These are phyloP conservation scores for Poliocrania exsul DNA, from an alignment of 2,797 vertebrate genomes.

Conservation along the genomic window DNA sequence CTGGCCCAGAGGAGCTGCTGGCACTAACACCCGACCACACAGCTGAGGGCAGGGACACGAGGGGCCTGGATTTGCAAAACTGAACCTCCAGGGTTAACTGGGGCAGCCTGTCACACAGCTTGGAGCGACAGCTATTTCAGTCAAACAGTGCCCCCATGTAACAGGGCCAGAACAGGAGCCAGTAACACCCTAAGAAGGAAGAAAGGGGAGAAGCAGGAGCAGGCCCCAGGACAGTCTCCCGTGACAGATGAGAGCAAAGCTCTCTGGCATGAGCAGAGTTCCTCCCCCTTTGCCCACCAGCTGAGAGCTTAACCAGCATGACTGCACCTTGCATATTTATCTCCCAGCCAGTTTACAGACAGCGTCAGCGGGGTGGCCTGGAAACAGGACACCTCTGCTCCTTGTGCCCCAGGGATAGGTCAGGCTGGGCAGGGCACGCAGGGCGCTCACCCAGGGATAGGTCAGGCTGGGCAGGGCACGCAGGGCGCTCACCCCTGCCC, in stretches of 20 bases:
- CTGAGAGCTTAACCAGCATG: background rate
- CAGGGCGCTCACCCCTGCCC: background rate
- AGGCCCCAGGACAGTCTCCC: background rate
- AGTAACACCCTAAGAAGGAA: slow-evolving; percentile 42
- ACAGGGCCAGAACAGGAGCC: background rate
- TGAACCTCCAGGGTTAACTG: background rate
- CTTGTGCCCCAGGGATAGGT: background rate
- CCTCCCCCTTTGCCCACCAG: background rate
- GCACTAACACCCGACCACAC: fast-evolving
- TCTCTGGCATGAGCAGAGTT: slow-evolving; percentile 12
- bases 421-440: background rate
- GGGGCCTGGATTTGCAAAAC: background rate
- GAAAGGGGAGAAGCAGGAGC: background rate
- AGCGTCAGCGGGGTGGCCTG: background rate
- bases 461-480: background rate
- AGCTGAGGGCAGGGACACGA: fast-evolving
- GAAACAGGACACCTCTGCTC: slow-evolving; percentile 40
- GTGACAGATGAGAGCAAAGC: background rate
- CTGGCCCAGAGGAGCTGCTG: background rate
- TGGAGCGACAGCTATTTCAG: background rate
- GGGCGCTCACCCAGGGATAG: background rate
- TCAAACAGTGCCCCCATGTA: background rate
- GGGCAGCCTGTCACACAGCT: background rate
- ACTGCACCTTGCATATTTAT: slow-evolving; percentile 33
- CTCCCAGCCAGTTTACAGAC: background rate